Base-by-base conservation (phyloP, 37 sponge, comb jelly and placozoan species). In the Geodia barretti region DNA sequence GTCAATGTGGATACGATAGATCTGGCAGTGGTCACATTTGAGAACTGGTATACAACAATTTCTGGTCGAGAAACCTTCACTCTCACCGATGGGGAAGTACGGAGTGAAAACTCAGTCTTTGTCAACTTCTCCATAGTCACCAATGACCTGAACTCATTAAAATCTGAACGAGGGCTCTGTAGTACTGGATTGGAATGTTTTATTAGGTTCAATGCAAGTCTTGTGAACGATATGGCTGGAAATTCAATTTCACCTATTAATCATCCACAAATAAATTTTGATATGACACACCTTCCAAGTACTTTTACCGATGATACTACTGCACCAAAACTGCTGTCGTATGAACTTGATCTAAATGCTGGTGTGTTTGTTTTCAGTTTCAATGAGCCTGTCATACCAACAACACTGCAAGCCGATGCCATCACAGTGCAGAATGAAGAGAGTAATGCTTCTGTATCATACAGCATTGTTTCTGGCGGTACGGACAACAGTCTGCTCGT, bases 161-260 rank as follows among this genome's bases (percentile, higher is more conserved):
- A 95, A 74, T 39, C 58, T n/a, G 63, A 81, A 9, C 43, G 68
- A 23, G 54, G 20, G 25, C 30, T 95, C n/a, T 96, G 97, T 78
- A 69, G 75, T 7, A 29, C 41, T 42, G 73, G 67, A 9, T 37
- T 68, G 30, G 31, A 21, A 25, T 96, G 97, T 75, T 91, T 70
- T 66, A 64, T 93, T 7, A 86, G 86, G 7, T 90, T 93, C 41
- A 62, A 75, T 36, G 25, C 62, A 26, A 39, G 20, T 0, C 88
- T 93, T 63, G 43, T 93, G 20, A 54, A 28, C 11, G 97, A 96
- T 74, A 90, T 91, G 94, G 85, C 88, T 63, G 94, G 87, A 1
- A 96, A 96, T 79, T 54, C 64, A 7, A 79, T 91, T 24, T 31
- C 3, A 3, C 75, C 68, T 20, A 61, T 87, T 24, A 66, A 23